A percentile compares a stretch with the other conserved stretches of the same genome.
These are phyloP conservation scores for Drosophila meridiana DNA, from an alignment of 2,888 invertebrate species.

Conservation along the genomic window DNA sequence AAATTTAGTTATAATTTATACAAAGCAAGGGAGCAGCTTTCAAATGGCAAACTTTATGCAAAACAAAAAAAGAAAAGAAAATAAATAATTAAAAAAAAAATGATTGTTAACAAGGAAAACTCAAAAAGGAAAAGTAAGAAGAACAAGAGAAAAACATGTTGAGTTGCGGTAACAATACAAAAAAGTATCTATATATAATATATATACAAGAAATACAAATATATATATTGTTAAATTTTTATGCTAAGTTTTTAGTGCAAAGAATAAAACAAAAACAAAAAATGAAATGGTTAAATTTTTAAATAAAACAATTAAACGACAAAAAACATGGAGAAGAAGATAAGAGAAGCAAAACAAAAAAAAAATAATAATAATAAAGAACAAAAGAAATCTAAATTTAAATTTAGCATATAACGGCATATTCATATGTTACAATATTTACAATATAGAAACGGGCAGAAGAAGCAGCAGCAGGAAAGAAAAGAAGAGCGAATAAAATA, in stretches of 20 bases:
- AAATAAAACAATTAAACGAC: constrained; percentile 47
- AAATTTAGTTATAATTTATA: constrained; percentile 72
- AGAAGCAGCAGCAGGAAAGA: constrained; percentile 12
- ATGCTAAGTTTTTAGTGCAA: constrained; percentile 81
- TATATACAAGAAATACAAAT: constrained; percentile 61
- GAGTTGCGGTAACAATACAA: constrained; percentile 38
- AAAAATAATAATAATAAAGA: constrained; percentile 3
- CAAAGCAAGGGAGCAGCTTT: constrained; percentile 76
- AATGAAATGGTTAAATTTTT: constrained; percentile 71
- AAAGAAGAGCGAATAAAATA: constrained; percentile 34
- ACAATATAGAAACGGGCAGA: constrained; percentile 46
- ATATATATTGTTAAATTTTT: constrained; percentile 77
- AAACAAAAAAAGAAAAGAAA: constrained; percentile 5
- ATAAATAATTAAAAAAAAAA: not conserved
- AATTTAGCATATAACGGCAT: constrained; percentile 71
- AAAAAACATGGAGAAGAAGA: constrained; percentile 17
- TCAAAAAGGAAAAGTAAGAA: constrained; percentile 17
- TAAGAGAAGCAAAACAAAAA: not conserved
- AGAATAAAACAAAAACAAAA: constrained; percentile 48
- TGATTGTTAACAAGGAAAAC: constrained; percentile 35
- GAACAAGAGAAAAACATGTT: constrained; percentile 38
- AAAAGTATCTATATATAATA: constrained; percentile 66
- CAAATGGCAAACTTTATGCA: constrained; percentile 48
- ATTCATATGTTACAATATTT: constrained; percentile 76
- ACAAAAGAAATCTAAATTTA: constrained; percentile 66